Percentiles rank a stretch among this genome's conserved stretches.
Conservation (phyloP, 1,140 invertebrate genomes). For the Lepidurus arcticus region DNA sequence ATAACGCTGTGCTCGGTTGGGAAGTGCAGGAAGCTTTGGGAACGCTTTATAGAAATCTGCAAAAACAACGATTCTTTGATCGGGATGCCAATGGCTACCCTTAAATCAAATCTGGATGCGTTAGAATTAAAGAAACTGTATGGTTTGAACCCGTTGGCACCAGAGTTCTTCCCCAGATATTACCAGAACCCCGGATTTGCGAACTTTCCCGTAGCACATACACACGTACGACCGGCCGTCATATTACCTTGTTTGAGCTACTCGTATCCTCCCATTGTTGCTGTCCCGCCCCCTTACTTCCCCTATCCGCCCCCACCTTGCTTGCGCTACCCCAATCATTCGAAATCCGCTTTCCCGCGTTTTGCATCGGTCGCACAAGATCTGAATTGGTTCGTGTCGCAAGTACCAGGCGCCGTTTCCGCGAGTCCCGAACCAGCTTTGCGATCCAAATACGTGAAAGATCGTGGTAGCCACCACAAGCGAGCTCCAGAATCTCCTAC, state of each 20-base stretch:
- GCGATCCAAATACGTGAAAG: slow-evolving; percentile 2
- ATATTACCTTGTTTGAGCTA: slow-evolving; percentile 22
- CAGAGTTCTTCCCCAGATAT: slow-evolving; percentile 65
- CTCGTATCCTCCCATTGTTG: neutral
- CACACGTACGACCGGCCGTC: neutral
- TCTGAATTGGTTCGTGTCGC: neutral
- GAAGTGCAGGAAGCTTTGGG: slow-evolving; percentile 76
- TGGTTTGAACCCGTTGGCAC: slow-evolving; percentile 72
- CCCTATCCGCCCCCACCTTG: slow-evolving; percentile 30
- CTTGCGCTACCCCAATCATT: neutral
- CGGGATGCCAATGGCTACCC: slow-evolving; percentile 63
- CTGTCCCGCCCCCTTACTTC: slow-evolving; percentile 5
- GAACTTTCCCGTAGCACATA: neutral
- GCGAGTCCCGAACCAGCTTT: neutral
- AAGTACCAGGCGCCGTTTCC: neutral
- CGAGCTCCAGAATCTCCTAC: neutral
- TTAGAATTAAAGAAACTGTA: slow-evolving; percentile 67
- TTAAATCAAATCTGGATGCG: slow-evolving; percentile 62
- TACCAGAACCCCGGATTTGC: slow-evolving; percentile 15
- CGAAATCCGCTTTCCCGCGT: neutral
- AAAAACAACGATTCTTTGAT: slow-evolving; percentile 66
- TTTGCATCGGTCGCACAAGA: neutral
- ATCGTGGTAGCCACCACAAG: neutral
- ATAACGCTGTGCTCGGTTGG: slow-evolving; percentile 76
- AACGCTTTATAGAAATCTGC: slow-evolving; percentile 68